A percentile compares a stretch with the other conserved stretches of the same genome.
Conservation (phyloP, 2,797 vertebrate genomes). For the Zenarchopterus dispar region DNA sequence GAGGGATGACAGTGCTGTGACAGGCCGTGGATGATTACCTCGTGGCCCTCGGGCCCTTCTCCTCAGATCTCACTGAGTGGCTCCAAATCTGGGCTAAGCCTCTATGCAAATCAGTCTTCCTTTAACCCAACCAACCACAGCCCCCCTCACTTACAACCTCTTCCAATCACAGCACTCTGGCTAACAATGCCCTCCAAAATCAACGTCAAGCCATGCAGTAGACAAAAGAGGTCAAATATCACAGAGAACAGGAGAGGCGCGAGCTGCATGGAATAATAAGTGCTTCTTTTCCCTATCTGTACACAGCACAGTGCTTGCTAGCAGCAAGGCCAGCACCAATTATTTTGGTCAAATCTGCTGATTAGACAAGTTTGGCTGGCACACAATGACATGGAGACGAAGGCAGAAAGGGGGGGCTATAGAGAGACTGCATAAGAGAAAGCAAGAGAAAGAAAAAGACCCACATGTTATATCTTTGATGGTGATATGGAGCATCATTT, state of each 20-base stretch:
- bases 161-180: slow-evolving; percentile 74
- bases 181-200: slow-evolving; percentile 85
- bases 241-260: slow-evolving; percentile 78
- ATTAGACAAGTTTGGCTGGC: slow-evolving; percentile 79
- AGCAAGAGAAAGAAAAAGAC: slow-evolving; percentile 39
- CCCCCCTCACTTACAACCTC: slow-evolving; percentile 66
- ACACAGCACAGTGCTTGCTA: slow-evolving; percentile 72
- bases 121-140: slow-evolving; percentile 78
- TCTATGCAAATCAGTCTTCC: slow-evolving; percentile 81
- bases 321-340: slow-evolving; percentile 80
- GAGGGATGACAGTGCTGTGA: slow-evolving; percentile 78
- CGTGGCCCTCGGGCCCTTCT: slow-evolving; percentile 81
- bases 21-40: slow-evolving; percentile 83
- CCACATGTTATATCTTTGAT: slow-evolving; percentile 40
- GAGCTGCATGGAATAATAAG: slow-evolving; percentile 80
- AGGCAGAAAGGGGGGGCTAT: slow-evolving; percentile 22
- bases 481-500: slow-evolving; percentile 21
- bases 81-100: slow-evolving; percentile 85
- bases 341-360: slow-evolving; percentile 82
- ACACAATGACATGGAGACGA: slow-evolving; percentile 71
- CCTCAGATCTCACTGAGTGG: slow-evolving; percentile 82
- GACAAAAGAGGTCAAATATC: slow-evolving; percentile 86
- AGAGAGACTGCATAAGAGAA: slow-evolving; percentile 24
- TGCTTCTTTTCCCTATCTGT: slow-evolving; percentile 72
- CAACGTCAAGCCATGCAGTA: slow-evolving; percentile 80